These are phyloP conservation scores for Trissolcus brochymenae DNA, from an alignment of 2,888 invertebrate species.

Conservation along the genomic window DNA sequence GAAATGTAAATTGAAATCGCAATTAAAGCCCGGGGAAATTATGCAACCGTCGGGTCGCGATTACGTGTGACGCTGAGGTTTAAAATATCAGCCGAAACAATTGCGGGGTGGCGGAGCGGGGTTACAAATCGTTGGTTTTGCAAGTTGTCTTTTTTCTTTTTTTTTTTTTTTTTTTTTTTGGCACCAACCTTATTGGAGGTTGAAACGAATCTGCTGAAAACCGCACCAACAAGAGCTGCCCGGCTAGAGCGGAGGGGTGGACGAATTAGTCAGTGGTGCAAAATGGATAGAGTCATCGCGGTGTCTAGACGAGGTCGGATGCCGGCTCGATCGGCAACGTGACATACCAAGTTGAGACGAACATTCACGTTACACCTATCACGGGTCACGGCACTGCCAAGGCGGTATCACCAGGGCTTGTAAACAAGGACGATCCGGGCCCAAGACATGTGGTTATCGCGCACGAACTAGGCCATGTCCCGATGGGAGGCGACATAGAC, in stretches of 20 bases:
- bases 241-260: background rate
- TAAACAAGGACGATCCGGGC: constrained; percentile 35
- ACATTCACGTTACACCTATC: background rate
- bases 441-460: constrained; percentile 51
- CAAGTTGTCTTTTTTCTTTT: too few relatives aligned
- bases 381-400: constrained; percentile 9
- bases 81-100: too few relatives aligned
- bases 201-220: constrained; percentile 19
- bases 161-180: too few relatives aligned
- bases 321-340: constrained; percentile 27
- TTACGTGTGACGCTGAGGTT: too few relatives aligned
- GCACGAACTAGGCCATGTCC: constrained; percentile 52
- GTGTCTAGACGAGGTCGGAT: background rate
- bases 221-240: constrained; percentile 5
- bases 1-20: constrained; percentile 18
- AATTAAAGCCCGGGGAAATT: constrained; percentile 24
- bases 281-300: constrained; percentile 5
- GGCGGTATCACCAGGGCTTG: constrained; percentile 27
- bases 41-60: constrained; percentile 8
- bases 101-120: background rate
- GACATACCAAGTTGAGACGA: constrained; percentile 22
- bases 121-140: background rate
- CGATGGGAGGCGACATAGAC: constrained; percentile 41
- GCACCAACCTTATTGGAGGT: background rate
- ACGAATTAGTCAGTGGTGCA: constrained; percentile 48